Conservation (phyloP, 2,113 vertebrate species). For the Pteropus alecto region DNA sequence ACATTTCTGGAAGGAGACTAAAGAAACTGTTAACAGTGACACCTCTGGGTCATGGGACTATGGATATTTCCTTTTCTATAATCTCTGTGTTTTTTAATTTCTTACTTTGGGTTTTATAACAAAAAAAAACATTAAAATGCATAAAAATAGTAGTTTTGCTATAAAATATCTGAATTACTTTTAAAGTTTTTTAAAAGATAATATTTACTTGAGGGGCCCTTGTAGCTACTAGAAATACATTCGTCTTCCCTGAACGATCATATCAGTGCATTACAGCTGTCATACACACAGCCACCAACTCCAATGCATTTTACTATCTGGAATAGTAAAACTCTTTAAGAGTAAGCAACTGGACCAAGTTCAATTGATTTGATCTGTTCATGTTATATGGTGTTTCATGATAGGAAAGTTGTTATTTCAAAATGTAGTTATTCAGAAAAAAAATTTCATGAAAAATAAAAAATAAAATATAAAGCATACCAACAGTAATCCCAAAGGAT, state of each 20-base stretch:
- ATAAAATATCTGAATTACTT: background rate
- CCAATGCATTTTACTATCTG: background rate
- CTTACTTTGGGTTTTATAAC: slow-evolving; percentile 16
- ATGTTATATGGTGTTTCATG: background rate
- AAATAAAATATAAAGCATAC: background rate
- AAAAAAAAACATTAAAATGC: background rate
- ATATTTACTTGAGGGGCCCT: background rate
- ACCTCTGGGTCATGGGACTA: background rate
- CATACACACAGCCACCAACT: background rate
- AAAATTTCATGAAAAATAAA: background rate
- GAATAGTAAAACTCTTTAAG: background rate
- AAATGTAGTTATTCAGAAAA: background rate
- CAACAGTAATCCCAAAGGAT: background rate
- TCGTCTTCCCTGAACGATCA: background rate
- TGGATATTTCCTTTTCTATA: background rate
- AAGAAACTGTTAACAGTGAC: background rate
- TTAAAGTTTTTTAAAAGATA: background rate
- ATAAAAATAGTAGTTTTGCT: background rate
- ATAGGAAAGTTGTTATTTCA: slow-evolving; percentile 2
- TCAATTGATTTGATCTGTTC: background rate
- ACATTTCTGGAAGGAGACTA: background rate
- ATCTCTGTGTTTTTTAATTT: background rate
- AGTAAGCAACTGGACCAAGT: background rate
- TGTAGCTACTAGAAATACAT: background rate
- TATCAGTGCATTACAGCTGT: background rate